Base-by-base conservation (phyloP, 2,797 vertebrate species). In the Monodelphis domestica region DNA sequence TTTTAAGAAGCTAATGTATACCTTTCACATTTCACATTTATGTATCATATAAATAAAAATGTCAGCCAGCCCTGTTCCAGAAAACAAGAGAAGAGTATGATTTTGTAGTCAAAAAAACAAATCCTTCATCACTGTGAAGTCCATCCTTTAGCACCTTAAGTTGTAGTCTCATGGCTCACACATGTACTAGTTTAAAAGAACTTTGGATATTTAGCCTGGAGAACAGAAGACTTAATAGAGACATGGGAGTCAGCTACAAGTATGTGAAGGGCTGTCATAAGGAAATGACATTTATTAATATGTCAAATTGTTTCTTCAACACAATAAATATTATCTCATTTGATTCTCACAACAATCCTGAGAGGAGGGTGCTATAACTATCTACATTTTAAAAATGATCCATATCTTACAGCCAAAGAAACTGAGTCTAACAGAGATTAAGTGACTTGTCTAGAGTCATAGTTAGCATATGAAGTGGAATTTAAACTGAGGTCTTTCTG, bases 31-130 rank as follows among this genome's bases (percentile, higher is more conserved):
- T 7, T 91, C 24, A 90, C 53, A 28, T n/a, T 7, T 91, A 56
- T 93, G 30, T 33, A 50, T 33, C 38, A 3, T 50, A 51, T 10
- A 70, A 28, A 57, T 54, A 91, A 90, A 17, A 94, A 59, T 84
- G 90, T 38, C 87, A 94, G 55, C 14, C 94, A 95, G 55, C 91
- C 45, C 11, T 53, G 55, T 94, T 45, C 87, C 53, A 91, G 88
- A 88, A 92, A 95, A 96, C 2, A 53, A 88, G 28, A 88, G 52
- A 89, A 84, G 54, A 87, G 51, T 54, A 92, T 53, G 29, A 53
- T 92, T 95, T 91, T 26, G 92, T 12, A 93, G 87, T 59, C 3
- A 91, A 93, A 95, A 78, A 92, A 56, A 24, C 54, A 95, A 90
- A 90, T 94, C 33, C 33, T 87, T 92, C 53, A 10, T 93, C 57